A percentile compares a stretch with the other conserved stretches of the same genome.
These are phyloP conservation scores for Camptogramma bilineatum DNA, from an alignment of 2,888 invertebrate genomes.

Conservation along the genomic window DNA sequence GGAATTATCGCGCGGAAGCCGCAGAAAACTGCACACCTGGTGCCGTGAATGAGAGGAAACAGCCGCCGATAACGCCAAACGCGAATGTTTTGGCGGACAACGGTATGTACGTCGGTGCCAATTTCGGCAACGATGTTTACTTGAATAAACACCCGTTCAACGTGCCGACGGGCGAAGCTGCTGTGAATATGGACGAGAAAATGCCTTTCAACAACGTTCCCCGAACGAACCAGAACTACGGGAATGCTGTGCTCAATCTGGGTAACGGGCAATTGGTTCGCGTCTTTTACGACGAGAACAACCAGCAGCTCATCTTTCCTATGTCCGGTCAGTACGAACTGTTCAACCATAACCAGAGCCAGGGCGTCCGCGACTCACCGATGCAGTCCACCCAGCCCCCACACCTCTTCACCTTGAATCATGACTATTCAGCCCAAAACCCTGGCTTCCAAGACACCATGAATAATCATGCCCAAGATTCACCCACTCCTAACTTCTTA, in stretches of 20 bases:
- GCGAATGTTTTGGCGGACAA: constrained; percentile 65
- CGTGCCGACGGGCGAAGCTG: constrained; percentile 64
- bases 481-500: constrained; percentile 84
- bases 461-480: constrained; percentile 56
- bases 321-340: constrained; percentile 79
- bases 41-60: constrained; percentile 67
- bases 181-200: constrained; percentile 68
- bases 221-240: constrained; percentile 70
- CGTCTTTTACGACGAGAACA: constrained; percentile 79
- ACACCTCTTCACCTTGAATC: constrained; percentile 72
- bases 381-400: constrained; percentile 66
- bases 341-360: constrained; percentile 75
- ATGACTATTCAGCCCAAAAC: constrained; percentile 66
- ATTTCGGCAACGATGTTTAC: constrained; percentile 72
- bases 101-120: constrained; percentile 68
- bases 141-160: constrained; percentile 71
- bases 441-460: constrained; percentile 62
- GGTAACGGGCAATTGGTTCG: constrained; percentile 78
- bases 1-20: constrained; percentile 77
- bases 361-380: constrained; percentile 69
- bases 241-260: constrained; percentile 77
- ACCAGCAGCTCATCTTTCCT: constrained; percentile 77
- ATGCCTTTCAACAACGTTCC: constrained; percentile 63
- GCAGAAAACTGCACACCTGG: constrained; percentile 72
- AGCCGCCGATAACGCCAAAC: constrained; percentile 61